Percentiles rank a stretch among this genome's conserved stretches.
Conservation (phyloP, 2,888 invertebrate species). For the Andrena camellia region DNA sequence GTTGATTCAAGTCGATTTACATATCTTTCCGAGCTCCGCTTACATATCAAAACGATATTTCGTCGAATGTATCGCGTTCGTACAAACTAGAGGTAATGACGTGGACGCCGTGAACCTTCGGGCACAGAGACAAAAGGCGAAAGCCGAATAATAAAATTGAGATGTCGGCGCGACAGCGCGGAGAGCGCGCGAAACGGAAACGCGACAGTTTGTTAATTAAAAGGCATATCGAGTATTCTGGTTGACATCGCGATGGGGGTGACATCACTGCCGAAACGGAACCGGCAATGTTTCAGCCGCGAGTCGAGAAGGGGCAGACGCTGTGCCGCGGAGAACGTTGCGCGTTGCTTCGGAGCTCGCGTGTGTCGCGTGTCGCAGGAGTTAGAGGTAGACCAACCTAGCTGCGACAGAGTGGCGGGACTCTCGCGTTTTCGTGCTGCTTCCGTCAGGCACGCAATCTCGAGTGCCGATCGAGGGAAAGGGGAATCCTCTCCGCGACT, state of each 20-base stretch:
- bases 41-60: slow-evolving; percentile 53
- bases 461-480: neutral
- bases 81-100: slow-evolving; percentile 45
- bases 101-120: slow-evolving; percentile 3
- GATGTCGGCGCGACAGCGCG: neutral
- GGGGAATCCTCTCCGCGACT: neutral
- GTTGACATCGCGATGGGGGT: slow-evolving; percentile 16
- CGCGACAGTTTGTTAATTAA: slow-evolving; percentile 23
- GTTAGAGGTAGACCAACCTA: slow-evolving; percentile 28
- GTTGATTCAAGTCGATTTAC: slow-evolving; percentile 46
- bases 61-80: slow-evolving; percentile 45
- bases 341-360: slow-evolving; percentile 30
- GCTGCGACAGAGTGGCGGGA: slow-evolving; percentile 40
- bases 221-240: slow-evolving; percentile 19
- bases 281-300: neutral
- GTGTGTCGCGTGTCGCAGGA: slow-evolving; percentile 48
- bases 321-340: neutral
- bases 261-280: slow-evolving; percentile 30
- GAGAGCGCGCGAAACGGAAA: neutral
- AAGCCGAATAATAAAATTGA: neutral
- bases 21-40: slow-evolving; percentile 45
- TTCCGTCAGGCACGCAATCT: slow-evolving; percentile 25
- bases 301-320: neutral
- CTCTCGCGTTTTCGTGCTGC: slow-evolving; percentile 44
- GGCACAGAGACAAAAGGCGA: neutral